phyloP scores from a whole-genome alignment of 2,797 vertebrate genomes.

The Scolopax bukidnonensis region DNA sequence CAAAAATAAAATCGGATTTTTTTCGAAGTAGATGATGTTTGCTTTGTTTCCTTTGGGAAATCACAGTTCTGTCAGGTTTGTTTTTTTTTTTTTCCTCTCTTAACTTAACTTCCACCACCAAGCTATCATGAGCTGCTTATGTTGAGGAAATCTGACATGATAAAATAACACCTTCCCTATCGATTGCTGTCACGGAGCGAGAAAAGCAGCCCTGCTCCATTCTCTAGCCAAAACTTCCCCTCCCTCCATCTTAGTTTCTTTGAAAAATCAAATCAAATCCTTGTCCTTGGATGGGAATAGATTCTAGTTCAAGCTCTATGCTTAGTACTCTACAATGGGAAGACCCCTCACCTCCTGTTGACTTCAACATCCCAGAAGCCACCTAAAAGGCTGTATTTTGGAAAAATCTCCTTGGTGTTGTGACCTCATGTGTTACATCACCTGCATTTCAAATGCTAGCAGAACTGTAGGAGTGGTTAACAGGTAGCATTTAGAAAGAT shows the following conservation, averaged over 20 bases:
- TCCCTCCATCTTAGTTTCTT: not conserved
- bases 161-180: not conserved
- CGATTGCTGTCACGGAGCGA: not conserved
- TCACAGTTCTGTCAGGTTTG: conserved; percentile 45
- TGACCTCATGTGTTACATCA: not conserved
- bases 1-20: conserved; percentile 77
- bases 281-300: not conserved
- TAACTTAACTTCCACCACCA: conserved; percentile 11
- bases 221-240: not conserved
- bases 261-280: not conserved
- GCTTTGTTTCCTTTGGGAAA: conserved; percentile 66
- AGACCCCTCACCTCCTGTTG: not conserved
- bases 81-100: not conserved
- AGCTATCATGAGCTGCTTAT: not conserved
- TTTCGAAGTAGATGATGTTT: conserved; percentile 73
- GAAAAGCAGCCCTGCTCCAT: not conserved
- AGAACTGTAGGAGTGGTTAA: not conserved
- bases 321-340: not conserved
- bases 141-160: conserved; percentile 24
- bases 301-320: not conserved
- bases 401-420: not conserved
- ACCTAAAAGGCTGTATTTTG: not conserved
- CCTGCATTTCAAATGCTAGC: not conserved
- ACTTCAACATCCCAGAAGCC: not conserved
- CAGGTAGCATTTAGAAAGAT: not conserved